Conservation (phyloP, 2,888 invertebrate species). For the Petrolisthes manimaculis region DNA sequence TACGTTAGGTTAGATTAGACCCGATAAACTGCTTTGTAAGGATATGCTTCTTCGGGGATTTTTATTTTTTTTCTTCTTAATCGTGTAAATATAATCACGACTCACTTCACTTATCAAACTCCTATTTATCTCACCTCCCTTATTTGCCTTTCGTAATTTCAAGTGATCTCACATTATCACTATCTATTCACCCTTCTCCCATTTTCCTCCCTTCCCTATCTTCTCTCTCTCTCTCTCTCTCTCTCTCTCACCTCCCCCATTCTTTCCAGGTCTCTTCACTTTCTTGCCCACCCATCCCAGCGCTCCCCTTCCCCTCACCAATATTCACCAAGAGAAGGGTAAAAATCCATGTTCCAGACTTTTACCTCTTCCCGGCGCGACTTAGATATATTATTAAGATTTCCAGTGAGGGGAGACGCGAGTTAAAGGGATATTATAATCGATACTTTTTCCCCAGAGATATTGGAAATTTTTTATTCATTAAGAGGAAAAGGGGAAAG, state of each 20-base stretch:
- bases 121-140: too few relatives aligned
- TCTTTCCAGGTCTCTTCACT: not conserved
- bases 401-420: not conserved
- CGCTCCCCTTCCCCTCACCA: not conserved
- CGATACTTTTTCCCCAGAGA: not conserved
- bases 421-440: slow-evolving; percentile 10
- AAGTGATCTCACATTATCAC: too few relatives aligned
- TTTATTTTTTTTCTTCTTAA: too few relatives aligned
- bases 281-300: not conserved
- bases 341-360: not conserved
- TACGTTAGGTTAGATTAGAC: too few relatives aligned
- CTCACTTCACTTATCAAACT: too few relatives aligned
- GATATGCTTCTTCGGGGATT: too few relatives aligned
- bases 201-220: not conserved
- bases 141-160: too few relatives aligned
- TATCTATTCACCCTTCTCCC: not conserved
- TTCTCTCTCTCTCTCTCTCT: not conserved
- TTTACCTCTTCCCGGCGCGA: not conserved
- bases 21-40: too few relatives aligned
- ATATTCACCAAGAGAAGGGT: not conserved
- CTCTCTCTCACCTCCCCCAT: not conserved
- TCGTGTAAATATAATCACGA: too few relatives aligned
- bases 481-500: slow-evolving; percentile 10
- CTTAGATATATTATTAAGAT: not conserved
- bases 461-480: not conserved